Base-by-base conservation (phyloP, 1,140 invertebrate genomes). In the Drosophila persimilis region DNA sequence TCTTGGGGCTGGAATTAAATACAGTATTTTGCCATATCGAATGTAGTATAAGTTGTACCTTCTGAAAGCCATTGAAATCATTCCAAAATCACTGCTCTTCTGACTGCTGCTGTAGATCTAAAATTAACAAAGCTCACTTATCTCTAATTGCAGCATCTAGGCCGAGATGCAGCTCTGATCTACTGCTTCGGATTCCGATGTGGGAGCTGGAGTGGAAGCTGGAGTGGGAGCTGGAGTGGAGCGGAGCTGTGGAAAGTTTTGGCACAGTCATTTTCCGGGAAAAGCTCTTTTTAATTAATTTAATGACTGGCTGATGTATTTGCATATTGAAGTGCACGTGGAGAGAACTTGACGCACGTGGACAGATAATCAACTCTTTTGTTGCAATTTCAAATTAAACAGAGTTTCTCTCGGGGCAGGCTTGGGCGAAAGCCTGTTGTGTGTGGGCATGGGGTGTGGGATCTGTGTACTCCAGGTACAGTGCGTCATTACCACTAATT, bases 281-380 rank as follows among this genome's bases (percentile, higher is more conserved):
- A 60, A 59, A 69, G 67, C 48, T 65, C 59, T 47, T 62, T 84
- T 77, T 86, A 80, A 84, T 84, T 84, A 86, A 77, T 86, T 80
- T 70, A 84, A 86, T 86, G 77, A 86, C 62, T 69, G 69, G 44
- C 65, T 69, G 65, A 69, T 69, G 63, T 80, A 77, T 85, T 80
- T 77, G 77, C 81, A 86, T 80, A 84, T 80, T 71, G 65, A 65
- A 84, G 79, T 73, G 50, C 72, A 76, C 73, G 72, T 76, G 66
- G 43, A 52, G 41, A 56, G 54, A 77, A 70, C 46, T 81, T 67
- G 62, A 39, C 29, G 63, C 53, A 65, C 56, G 56, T 67, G 55
- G 54, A 43, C 53, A 79, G 79, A 84, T 83, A 79, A 84, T 78
- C 31, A 72, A 65, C 45, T 41, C 53, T 65, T 78, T 66, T 77